A percentile compares a stretch with the other conserved stretches of the same genome.
phyloP scores from a whole-genome alignment of 2,888 invertebrate species.

The Ophraella communa region DNA sequence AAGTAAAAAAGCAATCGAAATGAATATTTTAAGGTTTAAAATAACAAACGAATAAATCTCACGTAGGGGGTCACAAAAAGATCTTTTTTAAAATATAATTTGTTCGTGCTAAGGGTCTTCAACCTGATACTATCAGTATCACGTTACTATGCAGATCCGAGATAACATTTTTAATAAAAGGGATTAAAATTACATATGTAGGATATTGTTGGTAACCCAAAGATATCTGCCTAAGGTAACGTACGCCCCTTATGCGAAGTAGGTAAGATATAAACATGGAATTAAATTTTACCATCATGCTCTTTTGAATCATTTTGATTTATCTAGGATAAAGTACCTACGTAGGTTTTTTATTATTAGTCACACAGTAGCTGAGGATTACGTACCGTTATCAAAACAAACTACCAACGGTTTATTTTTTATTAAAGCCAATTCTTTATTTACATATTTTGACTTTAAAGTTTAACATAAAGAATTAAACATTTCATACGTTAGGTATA shows the following conservation, averaged over 20 bases:
- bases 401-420: conserved; percentile 33
- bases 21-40: conserved; percentile 46
- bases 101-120: conserved; percentile 45
- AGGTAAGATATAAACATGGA: conserved; percentile 48
- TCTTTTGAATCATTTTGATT: conserved; percentile 51
- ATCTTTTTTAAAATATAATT: conserved; percentile 48
- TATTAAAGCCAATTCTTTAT: conserved; percentile 18
- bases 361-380: conserved; percentile 34
- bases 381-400: conserved; percentile 40
- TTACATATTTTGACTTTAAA: conserved; percentile 11
- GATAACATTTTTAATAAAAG: conserved; percentile 59
- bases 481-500: too few species aligned
- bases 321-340: conserved; percentile 44
- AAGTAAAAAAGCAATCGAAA: conserved; percentile 33
- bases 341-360: conserved; percentile 33
- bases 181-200: conserved; percentile 61
- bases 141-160: conserved; percentile 57
- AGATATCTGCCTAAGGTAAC: conserved; percentile 48
- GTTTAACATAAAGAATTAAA: background rate
- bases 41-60: conserved; percentile 48
- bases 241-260: conserved; percentile 52
- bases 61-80: conserved; percentile 42
- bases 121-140: conserved; percentile 59
- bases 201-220: conserved; percentile 53
- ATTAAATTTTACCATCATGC: conserved; percentile 48